Conservation (phyloP, 2,797 vertebrate species). For the Melanitta fusca region DNA sequence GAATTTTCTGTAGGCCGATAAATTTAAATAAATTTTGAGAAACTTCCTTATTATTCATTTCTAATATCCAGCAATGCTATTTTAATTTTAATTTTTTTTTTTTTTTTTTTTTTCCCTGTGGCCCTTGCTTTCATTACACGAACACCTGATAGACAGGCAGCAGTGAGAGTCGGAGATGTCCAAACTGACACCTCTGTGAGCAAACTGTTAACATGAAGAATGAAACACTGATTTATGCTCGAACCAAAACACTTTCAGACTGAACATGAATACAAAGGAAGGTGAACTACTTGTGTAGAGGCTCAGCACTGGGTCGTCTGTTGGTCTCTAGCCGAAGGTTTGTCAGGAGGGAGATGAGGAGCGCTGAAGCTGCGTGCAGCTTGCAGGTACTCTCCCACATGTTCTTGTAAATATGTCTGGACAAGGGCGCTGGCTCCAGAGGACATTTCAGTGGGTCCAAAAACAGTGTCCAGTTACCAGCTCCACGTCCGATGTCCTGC, state of each 20-base stretch:
- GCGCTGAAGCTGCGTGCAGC: background rate
- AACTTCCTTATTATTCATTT: background rate
- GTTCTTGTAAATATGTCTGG: slow-evolving; percentile 1
- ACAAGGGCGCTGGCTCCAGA: background rate
- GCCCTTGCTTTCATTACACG: background rate
- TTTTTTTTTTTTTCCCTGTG: background rate
- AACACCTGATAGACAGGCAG: background rate
- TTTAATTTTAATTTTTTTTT: too few species aligned
- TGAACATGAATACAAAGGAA: background rate
- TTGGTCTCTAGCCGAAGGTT: background rate
- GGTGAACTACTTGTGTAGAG: background rate
- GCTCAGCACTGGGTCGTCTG: accelerated
- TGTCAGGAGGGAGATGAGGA: background rate
- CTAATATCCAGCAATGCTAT: background rate
- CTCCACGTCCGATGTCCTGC: background rate
- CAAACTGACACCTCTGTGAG: background rate
- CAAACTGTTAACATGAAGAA: background rate
- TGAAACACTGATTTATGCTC: background rate
- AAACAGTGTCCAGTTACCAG: slow-evolving; percentile 51
- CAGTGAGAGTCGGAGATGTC: background rate
- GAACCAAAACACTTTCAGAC: background rate
- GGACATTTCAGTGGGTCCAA: slow-evolving; percentile 25
- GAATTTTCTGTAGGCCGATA: background rate
- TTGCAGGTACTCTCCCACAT: background rate
- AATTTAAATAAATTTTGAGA: background rate